phyloP scores from a whole-genome alignment of 1,140 invertebrate genomes.

The Battus philenor region DNA sequence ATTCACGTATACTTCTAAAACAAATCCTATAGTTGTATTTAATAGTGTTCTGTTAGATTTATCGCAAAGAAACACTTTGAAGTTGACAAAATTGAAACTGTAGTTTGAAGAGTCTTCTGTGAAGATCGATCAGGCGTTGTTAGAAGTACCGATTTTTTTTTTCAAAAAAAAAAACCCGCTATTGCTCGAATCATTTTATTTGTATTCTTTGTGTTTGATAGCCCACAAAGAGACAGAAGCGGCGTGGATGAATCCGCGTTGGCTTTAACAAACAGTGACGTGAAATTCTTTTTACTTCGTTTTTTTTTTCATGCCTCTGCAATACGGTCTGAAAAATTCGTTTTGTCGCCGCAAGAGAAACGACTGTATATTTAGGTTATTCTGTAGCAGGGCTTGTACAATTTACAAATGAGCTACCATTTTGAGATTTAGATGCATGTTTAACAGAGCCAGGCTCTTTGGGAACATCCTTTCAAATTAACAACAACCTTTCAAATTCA shows the following conservation, averaged over 20 bases:
- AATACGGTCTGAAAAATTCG: constrained; percentile 16
- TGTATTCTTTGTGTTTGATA: constrained; percentile 4
- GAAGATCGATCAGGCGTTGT: no score
- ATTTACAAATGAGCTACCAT: constrained; percentile 10
- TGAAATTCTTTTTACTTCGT: constrained; percentile 7
- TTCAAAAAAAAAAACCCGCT: no score
- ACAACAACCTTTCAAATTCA: no score
- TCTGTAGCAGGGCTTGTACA: constrained; percentile 1
- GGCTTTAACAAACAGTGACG: constrained; percentile 16
- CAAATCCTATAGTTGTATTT: background rate
- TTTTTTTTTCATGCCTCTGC: constrained; percentile 8
- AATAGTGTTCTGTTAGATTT: no score
- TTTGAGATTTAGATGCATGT: no score
- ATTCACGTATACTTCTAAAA: background rate
- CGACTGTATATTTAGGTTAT: constrained; percentile 13
- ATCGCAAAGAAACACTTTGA: no score
- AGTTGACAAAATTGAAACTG: no score
- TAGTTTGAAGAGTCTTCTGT: no score
- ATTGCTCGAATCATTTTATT: no score
- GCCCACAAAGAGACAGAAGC: constrained; percentile 14
- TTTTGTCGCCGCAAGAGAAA: constrained; percentile 8
- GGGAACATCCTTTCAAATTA: no score
- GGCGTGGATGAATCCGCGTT: constrained; percentile 5
- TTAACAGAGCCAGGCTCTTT: no score
- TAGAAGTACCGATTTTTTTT: background rate